phyloP scores from a whole-genome alignment of 2,113 vertebrate genomes.

The Morone chrysops region DNA sequence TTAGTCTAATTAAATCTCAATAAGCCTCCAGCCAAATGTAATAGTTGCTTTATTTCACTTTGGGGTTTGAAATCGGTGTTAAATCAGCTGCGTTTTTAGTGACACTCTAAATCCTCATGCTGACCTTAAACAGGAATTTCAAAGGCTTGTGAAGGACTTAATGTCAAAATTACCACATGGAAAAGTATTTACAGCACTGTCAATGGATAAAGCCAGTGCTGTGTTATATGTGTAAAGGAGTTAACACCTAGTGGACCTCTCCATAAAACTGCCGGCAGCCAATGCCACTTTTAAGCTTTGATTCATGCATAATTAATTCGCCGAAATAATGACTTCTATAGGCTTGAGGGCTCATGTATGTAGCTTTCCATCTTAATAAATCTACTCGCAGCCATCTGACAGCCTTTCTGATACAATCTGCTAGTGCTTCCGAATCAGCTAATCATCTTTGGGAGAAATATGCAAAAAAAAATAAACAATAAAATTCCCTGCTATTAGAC shows the following conservation, averaged over 20 bases:
- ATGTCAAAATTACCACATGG: not conserved
- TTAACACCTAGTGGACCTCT: conserved; percentile 38
- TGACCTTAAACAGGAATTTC: not conserved
- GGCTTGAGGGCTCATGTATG: conserved; percentile 40
- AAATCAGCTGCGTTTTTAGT: conserved; percentile 7
- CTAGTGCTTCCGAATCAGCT: conserved; percentile 27
- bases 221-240: conserved; percentile 16
- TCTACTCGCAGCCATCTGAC: conserved; percentile 26
- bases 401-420: conserved; percentile 35
- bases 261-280: conserved; percentile 34
- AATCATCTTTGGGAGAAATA: conserved; percentile 13
- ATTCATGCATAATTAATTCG: conserved; percentile 64
- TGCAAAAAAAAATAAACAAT: conserved; percentile 5
- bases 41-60: conserved; percentile 23
- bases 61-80: conserved; percentile 17
- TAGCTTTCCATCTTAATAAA: conserved; percentile 48
- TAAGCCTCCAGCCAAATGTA: conserved; percentile 38
- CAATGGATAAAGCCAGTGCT: conserved; percentile 1
- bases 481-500: not conserved
- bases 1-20: conserved; percentile 53
- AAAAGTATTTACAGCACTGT: not conserved
- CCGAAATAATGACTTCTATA: conserved; percentile 60
- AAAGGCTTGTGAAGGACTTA: not conserved
- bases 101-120: conserved; percentile 1
- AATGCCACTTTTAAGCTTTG: conserved; percentile 55